Conservation (phyloP, 2,797 vertebrate genomes). For the Enteromius trimaculatus region DNA sequence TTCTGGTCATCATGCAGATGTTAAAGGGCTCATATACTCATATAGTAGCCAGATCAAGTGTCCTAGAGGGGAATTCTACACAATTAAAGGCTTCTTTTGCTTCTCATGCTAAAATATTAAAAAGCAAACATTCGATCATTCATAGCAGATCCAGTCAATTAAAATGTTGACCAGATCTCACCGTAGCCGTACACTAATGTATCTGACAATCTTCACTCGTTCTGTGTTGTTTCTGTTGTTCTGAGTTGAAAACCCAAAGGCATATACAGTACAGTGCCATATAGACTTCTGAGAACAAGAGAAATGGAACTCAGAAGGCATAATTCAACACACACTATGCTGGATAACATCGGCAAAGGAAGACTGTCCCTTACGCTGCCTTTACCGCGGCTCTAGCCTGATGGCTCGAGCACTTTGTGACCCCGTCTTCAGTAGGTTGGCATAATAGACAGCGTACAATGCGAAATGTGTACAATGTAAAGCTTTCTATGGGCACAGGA, state of each 20-base stretch:
- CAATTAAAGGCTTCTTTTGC: not conserved
- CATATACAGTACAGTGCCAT: not conserved
- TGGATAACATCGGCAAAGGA: conserved; percentile 19
- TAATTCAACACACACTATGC: conserved; percentile 17
- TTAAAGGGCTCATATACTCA: not conserved
- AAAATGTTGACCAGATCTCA: not conserved
- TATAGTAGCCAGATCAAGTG: not conserved
- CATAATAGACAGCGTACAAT: not conserved
- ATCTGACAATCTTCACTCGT: not conserved
- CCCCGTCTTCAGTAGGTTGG: not conserved
- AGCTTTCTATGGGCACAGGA: not conserved
- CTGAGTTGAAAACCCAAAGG: conserved; percentile 4
- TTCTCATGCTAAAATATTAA: not conserved
- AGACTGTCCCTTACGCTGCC: not conserved
- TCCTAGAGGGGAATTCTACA: not conserved
- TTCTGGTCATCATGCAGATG: not conserved
- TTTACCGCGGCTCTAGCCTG: not conserved
- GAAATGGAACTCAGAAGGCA: conserved; percentile 24
- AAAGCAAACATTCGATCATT: not conserved
- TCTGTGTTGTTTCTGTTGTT: not conserved
- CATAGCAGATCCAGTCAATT: not conserved
- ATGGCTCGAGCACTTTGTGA: conserved; percentile 11
- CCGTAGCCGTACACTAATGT: not conserved
- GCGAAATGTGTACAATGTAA: not conserved
- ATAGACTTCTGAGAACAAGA: conserved; percentile 1